Conservation (phyloP, 2,888 invertebrate genomes). For the Lydus trimaculatus region DNA sequence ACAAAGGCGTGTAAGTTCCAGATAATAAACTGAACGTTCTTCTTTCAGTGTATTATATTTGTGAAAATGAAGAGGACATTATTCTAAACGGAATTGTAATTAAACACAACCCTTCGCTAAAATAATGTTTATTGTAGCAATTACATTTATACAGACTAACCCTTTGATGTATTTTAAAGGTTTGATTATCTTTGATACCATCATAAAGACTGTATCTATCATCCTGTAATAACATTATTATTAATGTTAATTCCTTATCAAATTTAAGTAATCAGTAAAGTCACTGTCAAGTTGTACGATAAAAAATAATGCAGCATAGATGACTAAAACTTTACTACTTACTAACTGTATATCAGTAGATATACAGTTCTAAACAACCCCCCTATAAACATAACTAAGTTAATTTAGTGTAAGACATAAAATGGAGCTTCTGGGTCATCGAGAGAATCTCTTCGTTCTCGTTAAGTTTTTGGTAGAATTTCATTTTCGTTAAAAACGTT, state of each 20-base stretch:
- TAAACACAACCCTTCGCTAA: conserved; percentile 41
- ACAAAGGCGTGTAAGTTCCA: neutral
- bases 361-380: conserved; percentile 53
- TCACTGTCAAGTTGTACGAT: conserved; percentile 42
- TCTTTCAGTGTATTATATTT: conserved; percentile 25
- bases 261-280: conserved; percentile 29
- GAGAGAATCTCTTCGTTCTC: conserved; percentile 31
- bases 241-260: conserved; percentile 22
- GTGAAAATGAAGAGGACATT: conserved; percentile 28
- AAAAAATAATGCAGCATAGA: conserved; percentile 46
- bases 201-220: neutral
- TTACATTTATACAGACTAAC: conserved; percentile 45
- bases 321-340: conserved; percentile 46
- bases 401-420: conserved; percentile 55
- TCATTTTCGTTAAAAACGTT: conserved; percentile 40
- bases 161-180: conserved; percentile 40
- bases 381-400: conserved; percentile 56
- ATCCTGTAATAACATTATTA: neutral
- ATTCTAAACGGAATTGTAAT: conserved; percentile 44
- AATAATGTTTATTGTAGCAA: conserved; percentile 46
- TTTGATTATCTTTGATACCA: conserved; percentile 39
- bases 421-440: conserved; percentile 44
- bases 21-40: conserved; percentile 16
- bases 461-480: conserved; percentile 34
- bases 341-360: conserved; percentile 49